phyloP scores from a whole-genome alignment of 2,797 vertebrate genomes.

The Parotocinclus haroldoi region DNA sequence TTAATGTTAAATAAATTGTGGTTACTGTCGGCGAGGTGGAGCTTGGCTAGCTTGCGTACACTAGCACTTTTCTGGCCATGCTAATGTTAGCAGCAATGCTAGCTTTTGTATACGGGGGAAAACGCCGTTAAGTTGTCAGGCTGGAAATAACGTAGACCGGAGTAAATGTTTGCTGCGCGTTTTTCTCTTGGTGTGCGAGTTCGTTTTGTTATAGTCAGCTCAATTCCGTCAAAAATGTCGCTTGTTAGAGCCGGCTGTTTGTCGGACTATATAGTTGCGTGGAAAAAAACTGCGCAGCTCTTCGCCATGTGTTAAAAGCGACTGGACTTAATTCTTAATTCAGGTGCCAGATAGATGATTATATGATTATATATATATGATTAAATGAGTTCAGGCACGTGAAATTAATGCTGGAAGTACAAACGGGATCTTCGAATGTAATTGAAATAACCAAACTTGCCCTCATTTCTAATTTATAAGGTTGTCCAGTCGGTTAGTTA shows the following conservation, averaged over 20 bases:
- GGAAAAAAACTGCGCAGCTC: not conserved
- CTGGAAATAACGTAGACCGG: not conserved
- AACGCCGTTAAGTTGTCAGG: not conserved
- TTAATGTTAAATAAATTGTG: not conserved
- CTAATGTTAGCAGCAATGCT: not conserved
- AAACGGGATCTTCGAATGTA: no score
- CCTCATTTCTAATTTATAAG: no score
- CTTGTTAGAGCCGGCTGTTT: not conserved
- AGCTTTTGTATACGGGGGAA: not conserved
- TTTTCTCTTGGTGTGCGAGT: no score
- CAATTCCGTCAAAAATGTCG: no score
- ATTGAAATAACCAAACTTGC: no score
- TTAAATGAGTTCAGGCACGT: no score
- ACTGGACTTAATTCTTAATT: no score
- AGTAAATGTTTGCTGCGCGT: not conserved
- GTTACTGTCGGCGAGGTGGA: not conserved
- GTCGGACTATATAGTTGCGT: not conserved
- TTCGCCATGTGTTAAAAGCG: constrained; percentile 7
- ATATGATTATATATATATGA: no score
- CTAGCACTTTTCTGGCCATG: constrained; percentile 12
- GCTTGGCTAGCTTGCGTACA: not conserved
- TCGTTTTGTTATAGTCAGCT: no score
- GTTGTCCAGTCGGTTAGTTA: no score
- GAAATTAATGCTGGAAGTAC: no score
- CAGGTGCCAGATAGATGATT: no score